Evolutionary conservation across 2,888 invertebrate genomes (phyloP), one percentile per base, ranked within the genome.

Genomic region (Dryadula phaetusa): DNA sequence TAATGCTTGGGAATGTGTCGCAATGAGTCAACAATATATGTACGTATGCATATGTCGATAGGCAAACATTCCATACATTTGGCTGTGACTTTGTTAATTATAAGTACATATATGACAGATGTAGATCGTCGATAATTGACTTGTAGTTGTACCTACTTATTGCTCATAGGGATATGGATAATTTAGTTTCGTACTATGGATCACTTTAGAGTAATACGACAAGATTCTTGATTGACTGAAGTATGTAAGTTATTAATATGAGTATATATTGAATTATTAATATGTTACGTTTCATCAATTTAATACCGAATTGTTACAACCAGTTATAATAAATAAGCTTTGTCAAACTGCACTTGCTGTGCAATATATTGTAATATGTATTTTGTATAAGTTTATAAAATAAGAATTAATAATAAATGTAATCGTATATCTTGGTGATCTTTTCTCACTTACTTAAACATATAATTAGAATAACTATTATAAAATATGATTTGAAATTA

Each of bases 1-100:
- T 60, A 66, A 44, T 62, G 47, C 40, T 62, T 18, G 18, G 32
- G 47, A 34, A 62, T 49, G 16, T 53, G 61, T 53, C 52, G 49
- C 47, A 49, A 14, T 60, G 28, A 32, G 20, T 18, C 40, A 28
- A 32, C 34, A 56, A 44, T 49, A 20, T 37, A 37, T n/a, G 16
- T 49, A n/a, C 2, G 5, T 5, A 25, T n/a, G n/a, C n/a, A n/a
- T 34, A 42, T 14, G 25, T 52, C 16, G 4, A 52, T 16, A 16
- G 10, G 16, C 16, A 32, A 44, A 44, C 60, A 46, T 60, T 60
- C 42, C 44, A 28, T 28, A 44, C 42, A 16, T 60, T 28, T 18
- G 7, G 12, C 18, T 46, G 32, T 44, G 16, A 16, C 18, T 28
- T 25, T 10, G 25, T 42, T 42, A 58, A 58, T 28, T 40, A 58